Conservation (phyloP, 2,888 invertebrate species). For the Brachyptera putata region DNA sequence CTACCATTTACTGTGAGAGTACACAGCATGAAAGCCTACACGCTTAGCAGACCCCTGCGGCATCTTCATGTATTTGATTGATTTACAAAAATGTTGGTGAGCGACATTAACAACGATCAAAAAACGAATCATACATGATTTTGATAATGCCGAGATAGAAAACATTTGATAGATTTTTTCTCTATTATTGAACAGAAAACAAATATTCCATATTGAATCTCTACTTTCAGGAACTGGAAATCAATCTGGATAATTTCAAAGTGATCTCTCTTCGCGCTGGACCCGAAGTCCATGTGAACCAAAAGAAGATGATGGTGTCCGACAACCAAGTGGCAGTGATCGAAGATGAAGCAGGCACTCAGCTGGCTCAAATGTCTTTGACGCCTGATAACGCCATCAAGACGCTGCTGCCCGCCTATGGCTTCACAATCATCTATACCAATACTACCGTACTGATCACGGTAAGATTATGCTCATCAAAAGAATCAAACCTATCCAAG, state of each 20-base stretch:
- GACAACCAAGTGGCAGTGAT: constrained; percentile 21
- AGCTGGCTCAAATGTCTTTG: constrained; percentile 18
- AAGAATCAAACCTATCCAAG: no score
- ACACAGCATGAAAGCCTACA: no score
- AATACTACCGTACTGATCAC: constrained; percentile 22
- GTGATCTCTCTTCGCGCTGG: constrained; percentile 22
- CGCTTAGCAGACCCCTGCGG: no score
- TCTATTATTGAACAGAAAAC: no score
- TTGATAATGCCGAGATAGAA: no score
- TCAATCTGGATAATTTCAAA: constrained; percentile 29
- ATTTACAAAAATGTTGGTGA: no score
- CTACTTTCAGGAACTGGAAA: constrained; percentile 18
- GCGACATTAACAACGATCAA: no score
- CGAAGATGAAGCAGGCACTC: constrained; percentile 16
- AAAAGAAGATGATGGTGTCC: not conserved
- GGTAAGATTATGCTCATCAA: constrained; percentile 25
- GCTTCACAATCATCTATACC: constrained; percentile 20
- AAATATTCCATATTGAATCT: no score
- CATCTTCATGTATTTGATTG: no score
- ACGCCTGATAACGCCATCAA: constrained; percentile 22
- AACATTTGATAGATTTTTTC: no score
- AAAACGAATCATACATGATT: no score
- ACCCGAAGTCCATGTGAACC: constrained; percentile 19
- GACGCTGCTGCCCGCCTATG: constrained; percentile 23
- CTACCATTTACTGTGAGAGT: no score